These are phyloP conservation scores for Leucophenga maculata DNA, from an alignment of 2,888 invertebrate genomes.

Conservation along the genomic window DNA sequence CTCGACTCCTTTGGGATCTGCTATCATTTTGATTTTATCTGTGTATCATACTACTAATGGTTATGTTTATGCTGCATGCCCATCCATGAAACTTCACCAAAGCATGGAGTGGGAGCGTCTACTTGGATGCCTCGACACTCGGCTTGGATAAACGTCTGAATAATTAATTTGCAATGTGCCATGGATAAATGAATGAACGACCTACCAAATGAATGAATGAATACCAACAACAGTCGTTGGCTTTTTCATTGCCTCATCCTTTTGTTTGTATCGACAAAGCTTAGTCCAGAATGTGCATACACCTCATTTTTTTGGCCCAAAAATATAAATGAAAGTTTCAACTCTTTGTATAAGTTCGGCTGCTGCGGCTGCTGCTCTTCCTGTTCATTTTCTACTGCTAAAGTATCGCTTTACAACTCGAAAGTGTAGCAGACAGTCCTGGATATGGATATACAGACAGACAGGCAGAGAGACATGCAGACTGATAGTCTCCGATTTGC, in stretches of 20 bases:
- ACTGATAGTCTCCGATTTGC: slow-evolving; percentile 1
- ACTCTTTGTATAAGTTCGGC: slow-evolving; percentile 2
- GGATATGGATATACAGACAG: no score
- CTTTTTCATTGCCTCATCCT: background rate
- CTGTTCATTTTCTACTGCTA: no score
- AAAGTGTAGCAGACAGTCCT: no score
- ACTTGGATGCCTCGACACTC: background rate
- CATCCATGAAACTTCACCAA: slow-evolving; percentile 13
- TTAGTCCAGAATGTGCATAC: background rate
- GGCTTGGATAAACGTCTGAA: slow-evolving; percentile 29
- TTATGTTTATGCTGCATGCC: slow-evolving; percentile 30
- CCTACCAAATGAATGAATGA: background rate
- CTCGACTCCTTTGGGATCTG: slow-evolving; percentile 28
- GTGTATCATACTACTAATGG: slow-evolving; percentile 29
- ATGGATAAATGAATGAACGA: slow-evolving; percentile 29
- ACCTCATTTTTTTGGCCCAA: slow-evolving; percentile 1
- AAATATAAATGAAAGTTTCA: slow-evolving; percentile 13
- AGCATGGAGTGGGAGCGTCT: background rate
- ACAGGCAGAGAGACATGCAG: no score
- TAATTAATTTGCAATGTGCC: slow-evolving; percentile 38
- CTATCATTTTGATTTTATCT: slow-evolving; percentile 35
- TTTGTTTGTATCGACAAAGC: no score
- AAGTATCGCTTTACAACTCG: no score
- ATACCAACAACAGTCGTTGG: background rate
- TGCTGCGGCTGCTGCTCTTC: background rate